Evolutionary conservation across 2,797 vertebrate species (phyloP).

Genomic region (Craterocephalus amniculus): DNA sequence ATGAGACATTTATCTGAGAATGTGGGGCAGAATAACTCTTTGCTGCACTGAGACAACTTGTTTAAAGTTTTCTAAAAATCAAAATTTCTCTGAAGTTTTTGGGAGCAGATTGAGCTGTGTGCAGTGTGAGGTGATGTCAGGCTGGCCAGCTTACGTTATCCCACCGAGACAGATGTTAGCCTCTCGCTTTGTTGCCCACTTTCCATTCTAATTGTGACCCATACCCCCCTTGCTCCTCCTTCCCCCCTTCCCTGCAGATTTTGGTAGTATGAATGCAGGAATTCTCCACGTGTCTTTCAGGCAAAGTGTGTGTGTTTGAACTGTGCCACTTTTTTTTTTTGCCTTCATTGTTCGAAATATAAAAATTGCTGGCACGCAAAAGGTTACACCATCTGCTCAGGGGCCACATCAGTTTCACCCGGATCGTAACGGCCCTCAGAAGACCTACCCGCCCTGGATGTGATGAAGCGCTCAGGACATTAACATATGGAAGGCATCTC

Average conservation of each 20-base stretch:
- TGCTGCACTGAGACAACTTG: no score
- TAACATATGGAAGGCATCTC: no score
- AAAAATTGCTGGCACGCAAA: background rate
- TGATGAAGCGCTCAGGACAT: constrained; percentile 2
- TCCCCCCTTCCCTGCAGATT: background rate
- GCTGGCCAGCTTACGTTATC: background rate
- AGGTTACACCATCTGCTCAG: constrained; percentile 9
- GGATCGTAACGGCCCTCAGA: background rate
- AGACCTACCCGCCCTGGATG: background rate
- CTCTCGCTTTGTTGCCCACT: constrained; percentile 23
- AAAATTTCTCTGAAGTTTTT: no score
- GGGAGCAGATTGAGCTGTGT: no score
- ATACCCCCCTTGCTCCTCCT: background rate
- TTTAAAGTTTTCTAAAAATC: no score
- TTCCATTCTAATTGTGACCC: background rate
- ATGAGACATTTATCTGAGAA: no score
- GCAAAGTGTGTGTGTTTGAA: background rate
- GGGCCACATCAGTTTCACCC: background rate
- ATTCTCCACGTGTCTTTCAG: background rate
- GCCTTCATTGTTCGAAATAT: background rate
- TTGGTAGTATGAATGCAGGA: background rate
- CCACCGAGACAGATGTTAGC: constrained; percentile 22
- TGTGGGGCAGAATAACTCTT: no score
- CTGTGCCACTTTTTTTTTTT: background rate
- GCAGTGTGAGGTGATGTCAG: background rate